Conservation (phyloP, 2,797 vertebrate species). For the Echeneis naucrates region DNA sequence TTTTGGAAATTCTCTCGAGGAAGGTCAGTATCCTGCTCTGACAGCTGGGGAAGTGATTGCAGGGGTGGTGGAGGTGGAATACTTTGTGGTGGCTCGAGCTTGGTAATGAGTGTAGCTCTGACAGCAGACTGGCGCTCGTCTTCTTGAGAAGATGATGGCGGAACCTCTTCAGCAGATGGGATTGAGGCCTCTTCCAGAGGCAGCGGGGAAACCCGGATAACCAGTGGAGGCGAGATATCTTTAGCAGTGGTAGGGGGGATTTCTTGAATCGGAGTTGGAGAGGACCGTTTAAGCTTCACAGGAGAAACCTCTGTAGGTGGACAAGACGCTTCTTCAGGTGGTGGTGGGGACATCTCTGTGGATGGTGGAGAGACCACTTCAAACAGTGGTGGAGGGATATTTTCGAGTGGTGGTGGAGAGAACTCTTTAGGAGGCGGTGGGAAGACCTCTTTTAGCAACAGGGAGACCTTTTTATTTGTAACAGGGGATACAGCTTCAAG, state of each 20-base stretch:
- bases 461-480: slow-evolving; percentile 9
- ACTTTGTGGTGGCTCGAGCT: slow-evolving; percentile 51
- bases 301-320: slow-evolving; percentile 17
- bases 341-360: slow-evolving; percentile 14
- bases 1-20: slow-evolving; percentile 33
- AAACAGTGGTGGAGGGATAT: not conserved
- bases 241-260: not conserved
- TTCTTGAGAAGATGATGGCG: slow-evolving; percentile 25
- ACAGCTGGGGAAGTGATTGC: slow-evolving; percentile 16
- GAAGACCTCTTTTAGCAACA: slow-evolving; percentile 22
- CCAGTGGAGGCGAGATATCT: slow-evolving; percentile 3
- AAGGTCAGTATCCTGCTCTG: slow-evolving; percentile 35
- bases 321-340: slow-evolving; percentile 17
- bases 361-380: slow-evolving; percentile 9
- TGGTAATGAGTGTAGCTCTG: slow-evolving; percentile 23
- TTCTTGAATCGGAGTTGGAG: slow-evolving; percentile 24
- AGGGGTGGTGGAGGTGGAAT: slow-evolving; percentile 60
- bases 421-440: slow-evolving; percentile 12
- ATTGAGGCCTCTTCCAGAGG: slow-evolving; percentile 17
- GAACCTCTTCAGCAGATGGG: slow-evolving; percentile 19
- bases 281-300: slow-evolving; percentile 5
- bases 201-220: slow-evolving; percentile 1
- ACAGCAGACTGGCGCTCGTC: slow-evolving; percentile 10
- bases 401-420: slow-evolving; percentile 30
- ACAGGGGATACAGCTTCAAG: slow-evolving; percentile 13